These are phyloP conservation scores for Hucho hucho DNA, from an alignment of 2,113 vertebrate genomes.

Conservation along the genomic window DNA sequence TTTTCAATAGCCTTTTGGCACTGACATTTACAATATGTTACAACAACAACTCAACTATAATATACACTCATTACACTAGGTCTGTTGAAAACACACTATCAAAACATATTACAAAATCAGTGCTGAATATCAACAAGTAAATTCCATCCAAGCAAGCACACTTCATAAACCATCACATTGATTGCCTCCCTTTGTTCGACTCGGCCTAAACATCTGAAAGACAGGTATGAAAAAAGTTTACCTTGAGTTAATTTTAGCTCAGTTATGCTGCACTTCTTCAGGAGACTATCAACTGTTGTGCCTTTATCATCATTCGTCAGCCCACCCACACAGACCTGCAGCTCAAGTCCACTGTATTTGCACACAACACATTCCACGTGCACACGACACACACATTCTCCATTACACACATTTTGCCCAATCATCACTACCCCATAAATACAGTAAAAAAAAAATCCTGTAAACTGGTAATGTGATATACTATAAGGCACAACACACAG, in stretches of 20 bases:
- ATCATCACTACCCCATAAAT: not conserved
- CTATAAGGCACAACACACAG: not conserved
- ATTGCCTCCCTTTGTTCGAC: not conserved
- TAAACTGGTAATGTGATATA: too few relatives aligned
- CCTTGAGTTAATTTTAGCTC: too few relatives aligned
- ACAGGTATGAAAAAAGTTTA: not conserved
- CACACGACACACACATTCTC: not conserved
- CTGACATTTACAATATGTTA: not conserved
- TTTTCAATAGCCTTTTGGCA: not conserved
- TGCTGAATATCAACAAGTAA: not conserved
- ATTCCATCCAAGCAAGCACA: not conserved
- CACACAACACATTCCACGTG: not conserved
- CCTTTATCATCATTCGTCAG: not conserved
- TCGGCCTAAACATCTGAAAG: not conserved
- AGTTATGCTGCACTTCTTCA: too few relatives aligned
- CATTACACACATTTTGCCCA: not conserved
- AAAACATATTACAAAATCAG: not conserved
- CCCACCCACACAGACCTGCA: not conserved
- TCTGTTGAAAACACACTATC: not conserved
- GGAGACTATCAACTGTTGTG: too few relatives aligned
- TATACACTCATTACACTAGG: not conserved
- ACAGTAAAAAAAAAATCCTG: not conserved
- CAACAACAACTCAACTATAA: not conserved
- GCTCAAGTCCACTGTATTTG: not conserved
- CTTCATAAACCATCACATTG: not conserved